A percentile compares a stretch with the other conserved stretches of the same genome.
These are phyloP conservation scores for Archivesica marissinica DNA, from an alignment of 1,140 invertebrate genomes.

Conservation along the genomic window DNA sequence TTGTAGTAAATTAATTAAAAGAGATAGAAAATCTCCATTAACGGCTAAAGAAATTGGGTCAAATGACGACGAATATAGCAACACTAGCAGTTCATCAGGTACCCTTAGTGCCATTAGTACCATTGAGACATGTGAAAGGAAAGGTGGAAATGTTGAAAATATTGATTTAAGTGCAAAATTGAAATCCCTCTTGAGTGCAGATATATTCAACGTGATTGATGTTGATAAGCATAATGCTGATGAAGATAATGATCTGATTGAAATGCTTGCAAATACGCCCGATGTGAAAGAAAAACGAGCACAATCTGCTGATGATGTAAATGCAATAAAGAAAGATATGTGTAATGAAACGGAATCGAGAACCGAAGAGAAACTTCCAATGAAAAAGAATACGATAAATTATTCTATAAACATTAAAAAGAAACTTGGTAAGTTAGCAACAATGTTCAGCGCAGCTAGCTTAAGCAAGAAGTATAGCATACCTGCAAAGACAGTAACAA, in stretches of 20 bases:
- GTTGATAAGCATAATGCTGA: not conserved
- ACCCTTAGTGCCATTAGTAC: not conserved
- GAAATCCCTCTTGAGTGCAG: constrained; percentile 58
- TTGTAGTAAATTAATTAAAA: not conserved
- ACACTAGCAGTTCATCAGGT: not conserved
- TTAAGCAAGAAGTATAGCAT: constrained; percentile 43
- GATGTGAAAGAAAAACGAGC: not conserved
- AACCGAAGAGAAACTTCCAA: not conserved
- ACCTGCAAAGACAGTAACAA: constrained; percentile 13
- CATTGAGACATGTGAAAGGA: not conserved
- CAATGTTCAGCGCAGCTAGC: constrained; percentile 11
- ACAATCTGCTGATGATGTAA: not conserved
- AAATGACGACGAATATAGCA: constrained; percentile 25
- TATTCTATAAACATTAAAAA: constrained; percentile 43
- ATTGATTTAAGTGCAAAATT: constrained; percentile 52
- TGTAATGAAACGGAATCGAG: not conserved
- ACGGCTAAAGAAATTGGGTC: not conserved
- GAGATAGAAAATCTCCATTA: constrained; percentile 20
- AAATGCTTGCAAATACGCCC: not conserved
- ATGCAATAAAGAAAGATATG: not conserved
- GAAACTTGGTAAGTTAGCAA: constrained; percentile 48
- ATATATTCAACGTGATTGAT: constrained; percentile 53
- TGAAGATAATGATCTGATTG: constrained; percentile 21
- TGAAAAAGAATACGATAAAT: not conserved
- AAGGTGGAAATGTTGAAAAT: not conserved